These are phyloP conservation scores for Palloptera scutellata DNA, from an alignment of 2,888 invertebrate genomes.

Conservation along the genomic window DNA sequence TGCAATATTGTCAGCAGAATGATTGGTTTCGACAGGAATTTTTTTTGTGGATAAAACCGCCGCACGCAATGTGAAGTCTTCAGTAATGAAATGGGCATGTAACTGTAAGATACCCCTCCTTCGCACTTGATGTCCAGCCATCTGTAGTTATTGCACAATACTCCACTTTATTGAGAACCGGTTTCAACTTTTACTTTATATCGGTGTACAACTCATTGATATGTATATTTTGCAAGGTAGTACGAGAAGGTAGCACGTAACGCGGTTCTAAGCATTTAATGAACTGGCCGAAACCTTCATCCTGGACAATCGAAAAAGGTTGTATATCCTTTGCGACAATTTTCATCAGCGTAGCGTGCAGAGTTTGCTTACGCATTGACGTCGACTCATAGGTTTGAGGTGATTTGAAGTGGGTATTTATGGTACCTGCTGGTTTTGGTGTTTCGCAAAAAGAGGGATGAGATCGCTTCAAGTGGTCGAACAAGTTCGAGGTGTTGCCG, in stretches of 20 bases:
- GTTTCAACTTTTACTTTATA: no score
- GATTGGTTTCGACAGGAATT: no score
- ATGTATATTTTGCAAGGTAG: conserved; percentile 29
- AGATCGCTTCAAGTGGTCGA: conserved; percentile 27
- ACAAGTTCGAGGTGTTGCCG: conserved; percentile 32
- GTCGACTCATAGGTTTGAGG: conserved; percentile 12
- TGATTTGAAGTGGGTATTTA: not conserved
- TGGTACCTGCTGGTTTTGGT: not conserved
- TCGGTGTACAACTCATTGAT: no score
- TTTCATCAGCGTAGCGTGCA: conserved; percentile 20
- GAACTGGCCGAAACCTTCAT: conserved; percentile 29
- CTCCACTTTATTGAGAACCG: conserved; percentile 20
- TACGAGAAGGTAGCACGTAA: no score
- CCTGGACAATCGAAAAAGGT: no score
- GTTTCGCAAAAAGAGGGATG: conserved; percentile 15
- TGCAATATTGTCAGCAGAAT: no score
- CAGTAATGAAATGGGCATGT: conserved; percentile 8
- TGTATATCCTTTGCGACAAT: conserved; percentile 29
- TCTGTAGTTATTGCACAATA: conserved; percentile 31
- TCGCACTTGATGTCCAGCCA: conserved; percentile 27
- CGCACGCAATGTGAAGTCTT: no score
- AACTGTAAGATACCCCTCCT: conserved; percentile 25
- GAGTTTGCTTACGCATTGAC: conserved; percentile 19
- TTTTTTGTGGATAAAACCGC: no score
- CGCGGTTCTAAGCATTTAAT: conserved; percentile 30